Evolutionary conservation across 2,888 invertebrate species (phyloP).

Genomic region (Magallana nippona): DNA sequence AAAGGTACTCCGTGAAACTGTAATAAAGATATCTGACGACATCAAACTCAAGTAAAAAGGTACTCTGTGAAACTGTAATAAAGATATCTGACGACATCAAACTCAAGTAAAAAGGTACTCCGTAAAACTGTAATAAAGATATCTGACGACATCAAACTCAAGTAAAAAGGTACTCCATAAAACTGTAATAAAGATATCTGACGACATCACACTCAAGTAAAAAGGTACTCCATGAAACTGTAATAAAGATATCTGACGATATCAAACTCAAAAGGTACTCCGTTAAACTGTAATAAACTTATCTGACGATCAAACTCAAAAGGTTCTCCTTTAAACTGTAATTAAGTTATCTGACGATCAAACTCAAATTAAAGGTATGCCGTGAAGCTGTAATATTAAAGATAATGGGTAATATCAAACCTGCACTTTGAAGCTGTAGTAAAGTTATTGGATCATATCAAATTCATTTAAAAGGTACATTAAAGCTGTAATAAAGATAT

Average conservation of each 20-base stretch:
- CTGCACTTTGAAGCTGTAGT: constrained; percentile 64
- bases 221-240: no score
- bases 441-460: background rate
- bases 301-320: no score
- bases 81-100: background rate
- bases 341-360: background rate
- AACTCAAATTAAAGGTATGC: background rate
- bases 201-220: no score
- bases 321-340: no score
- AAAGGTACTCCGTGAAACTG: no score
- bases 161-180: constrained; percentile 68
- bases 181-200: background rate
- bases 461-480: background rate
- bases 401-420: no score
- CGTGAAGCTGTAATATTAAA: no score
- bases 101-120: background rate
- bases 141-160: constrained; percentile 75
- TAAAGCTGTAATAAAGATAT: background rate
- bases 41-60: constrained; percentile 59
- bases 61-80: no score
- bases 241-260: no score
- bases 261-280: background rate
- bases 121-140: constrained; percentile 57
- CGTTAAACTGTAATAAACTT: no score
- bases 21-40: no score